These are phyloP conservation scores for Netelia fuscicornis DNA, from an alignment of 2,888 invertebrate species.

Conservation along the genomic window DNA sequence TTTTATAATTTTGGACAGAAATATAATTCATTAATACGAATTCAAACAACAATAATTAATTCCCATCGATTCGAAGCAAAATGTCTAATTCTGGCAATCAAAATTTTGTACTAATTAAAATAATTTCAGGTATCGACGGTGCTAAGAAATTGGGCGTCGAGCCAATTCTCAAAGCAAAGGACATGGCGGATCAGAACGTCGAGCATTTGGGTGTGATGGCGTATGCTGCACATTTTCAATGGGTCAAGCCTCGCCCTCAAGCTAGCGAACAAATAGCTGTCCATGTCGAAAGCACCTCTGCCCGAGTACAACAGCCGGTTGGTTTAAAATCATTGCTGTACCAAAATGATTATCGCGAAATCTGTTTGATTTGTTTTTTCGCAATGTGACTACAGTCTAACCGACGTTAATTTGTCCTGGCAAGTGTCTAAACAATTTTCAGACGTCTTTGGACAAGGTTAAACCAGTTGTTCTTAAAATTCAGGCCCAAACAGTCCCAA, in stretches of 20 bases:
- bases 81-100: too few species aligned
- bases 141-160: slow-evolving; percentile 91
- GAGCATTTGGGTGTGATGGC: slow-evolving; percentile 99
- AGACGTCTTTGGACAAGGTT: too few species aligned
- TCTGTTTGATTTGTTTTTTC: background rate
- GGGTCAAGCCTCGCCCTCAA: slow-evolving; percentile 94
- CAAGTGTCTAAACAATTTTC: too few species aligned
- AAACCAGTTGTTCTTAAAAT: too few species aligned
- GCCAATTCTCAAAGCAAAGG: slow-evolving; percentile 95
- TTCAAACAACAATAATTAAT: background rate
- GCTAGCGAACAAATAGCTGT: slow-evolving; percentile 93
- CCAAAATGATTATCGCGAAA: slow-evolving; percentile 56
- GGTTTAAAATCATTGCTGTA: slow-evolving; percentile 77
- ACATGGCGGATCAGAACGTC: slow-evolving; percentile 97
- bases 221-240: slow-evolving; percentile 96
- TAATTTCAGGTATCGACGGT: slow-evolving; percentile 86
- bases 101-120: background rate
- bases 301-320: slow-evolving; percentile 94
- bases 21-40: background rate
- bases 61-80: too few species aligned
- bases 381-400: too few species aligned
- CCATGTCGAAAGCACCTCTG: slow-evolving; percentile 93
- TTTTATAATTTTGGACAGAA: too few species aligned
- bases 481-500: too few species aligned
- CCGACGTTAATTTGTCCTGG: too few species aligned